Conservation (phyloP, 2,797 vertebrate genomes). For the Calcarius lapponicus region DNA sequence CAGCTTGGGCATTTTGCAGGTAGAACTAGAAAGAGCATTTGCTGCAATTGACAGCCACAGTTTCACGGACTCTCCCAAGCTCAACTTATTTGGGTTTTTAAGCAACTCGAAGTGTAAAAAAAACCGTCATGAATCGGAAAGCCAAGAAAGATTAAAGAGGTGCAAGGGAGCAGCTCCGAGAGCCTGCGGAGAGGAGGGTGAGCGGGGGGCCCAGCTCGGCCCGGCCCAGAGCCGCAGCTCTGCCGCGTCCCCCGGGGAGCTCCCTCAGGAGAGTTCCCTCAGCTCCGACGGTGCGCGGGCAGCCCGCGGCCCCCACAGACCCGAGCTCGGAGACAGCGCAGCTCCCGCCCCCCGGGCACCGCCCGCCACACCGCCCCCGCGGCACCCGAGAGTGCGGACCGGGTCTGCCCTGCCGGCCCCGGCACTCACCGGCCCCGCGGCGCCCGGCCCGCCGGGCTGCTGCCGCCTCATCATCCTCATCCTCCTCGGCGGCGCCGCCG, state of each 20-base stretch:
- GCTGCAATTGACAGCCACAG: too few relatives aligned
- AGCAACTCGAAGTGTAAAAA: not conserved
- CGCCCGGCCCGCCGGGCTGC: not conserved
- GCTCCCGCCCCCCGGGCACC: not conserved
- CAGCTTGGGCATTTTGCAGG: not conserved
- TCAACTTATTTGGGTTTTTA: not conserved
- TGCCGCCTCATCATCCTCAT: not conserved
- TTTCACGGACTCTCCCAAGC: not conserved
- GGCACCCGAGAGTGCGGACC: too few relatives aligned
- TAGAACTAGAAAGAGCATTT: fast-evolving
- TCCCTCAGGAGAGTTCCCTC: too few relatives aligned
- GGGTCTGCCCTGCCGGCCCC: not conserved
- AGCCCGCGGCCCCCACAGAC: not conserved
- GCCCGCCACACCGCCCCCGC: not conserved
- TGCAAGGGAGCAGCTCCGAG: too few relatives aligned
- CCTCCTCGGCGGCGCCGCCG: not conserved
- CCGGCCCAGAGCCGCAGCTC: not conserved
- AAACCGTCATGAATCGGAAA: fast-evolving
- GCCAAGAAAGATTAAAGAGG: fast-evolving
- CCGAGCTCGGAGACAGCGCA: not conserved
- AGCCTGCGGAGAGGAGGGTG: fast-evolving
- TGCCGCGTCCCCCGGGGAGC: not conserved
- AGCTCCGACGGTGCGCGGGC: not conserved
- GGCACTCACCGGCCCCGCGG: not conserved
- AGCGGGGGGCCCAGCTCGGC: not conserved